phyloP scores from a whole-genome alignment of 2,888 invertebrate species.

The Scotopteryx bipunctaria region DNA sequence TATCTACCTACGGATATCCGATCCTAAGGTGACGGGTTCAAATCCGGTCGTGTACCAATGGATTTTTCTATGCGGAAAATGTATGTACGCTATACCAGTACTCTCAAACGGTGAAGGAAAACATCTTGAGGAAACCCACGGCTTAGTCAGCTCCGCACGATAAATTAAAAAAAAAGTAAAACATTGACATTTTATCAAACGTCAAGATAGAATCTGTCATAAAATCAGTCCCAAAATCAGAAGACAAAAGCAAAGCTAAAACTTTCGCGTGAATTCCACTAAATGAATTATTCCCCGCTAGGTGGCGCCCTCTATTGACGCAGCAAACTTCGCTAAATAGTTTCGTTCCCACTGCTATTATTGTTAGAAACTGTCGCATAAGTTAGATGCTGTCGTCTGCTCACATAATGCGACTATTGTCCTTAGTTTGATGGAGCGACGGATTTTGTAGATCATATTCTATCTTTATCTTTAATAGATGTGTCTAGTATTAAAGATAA shows the following conservation, averaged over 20 bases:
- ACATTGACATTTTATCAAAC: no score
- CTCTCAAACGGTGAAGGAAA: no score
- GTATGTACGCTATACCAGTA: no score
- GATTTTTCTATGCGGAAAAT: no score
- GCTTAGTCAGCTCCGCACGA: no score
- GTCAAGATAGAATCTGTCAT: background rate
- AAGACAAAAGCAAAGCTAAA: conserved; percentile 29
- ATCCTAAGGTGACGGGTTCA: no score
- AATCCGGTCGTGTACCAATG: no score
- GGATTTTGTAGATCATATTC: background rate
- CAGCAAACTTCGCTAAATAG: conserved; percentile 79
- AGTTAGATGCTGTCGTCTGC: conserved; percentile 58
- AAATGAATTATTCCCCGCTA: conserved; percentile 76
- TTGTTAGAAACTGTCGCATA: conserved; percentile 75
- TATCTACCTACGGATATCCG: no score
- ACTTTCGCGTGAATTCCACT: conserved; percentile 67
- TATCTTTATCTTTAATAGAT: no score
- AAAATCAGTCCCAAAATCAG: conserved; percentile 14
- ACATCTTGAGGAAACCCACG: no score
- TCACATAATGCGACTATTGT: conserved; percentile 52
- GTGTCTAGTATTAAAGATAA: no score
- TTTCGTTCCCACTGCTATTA: conserved; percentile 78
- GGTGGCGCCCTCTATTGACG: conserved; percentile 78
- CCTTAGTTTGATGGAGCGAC: conserved; percentile 2
- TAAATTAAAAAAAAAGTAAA: no score